A percentile compares a stretch with the other conserved stretches of the same genome.
Evolutionary conservation across 2,888 invertebrate species (phyloP).

Genomic region (Acleris cristana): DNA sequence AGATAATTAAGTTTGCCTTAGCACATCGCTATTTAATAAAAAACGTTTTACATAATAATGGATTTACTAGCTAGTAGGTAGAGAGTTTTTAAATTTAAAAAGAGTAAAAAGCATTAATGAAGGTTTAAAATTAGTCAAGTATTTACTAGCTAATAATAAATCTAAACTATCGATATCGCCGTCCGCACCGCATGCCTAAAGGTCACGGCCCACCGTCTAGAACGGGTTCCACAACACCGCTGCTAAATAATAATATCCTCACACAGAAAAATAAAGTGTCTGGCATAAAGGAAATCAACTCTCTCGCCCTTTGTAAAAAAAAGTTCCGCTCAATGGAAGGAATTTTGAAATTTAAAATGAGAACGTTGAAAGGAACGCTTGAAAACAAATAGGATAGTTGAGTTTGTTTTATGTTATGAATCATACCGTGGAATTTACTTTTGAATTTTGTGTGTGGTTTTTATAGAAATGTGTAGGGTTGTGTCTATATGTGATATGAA

Average conservation of each 20-base stretch:
- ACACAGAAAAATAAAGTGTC: conserved; percentile 61
- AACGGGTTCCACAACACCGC: conserved; percentile 70
- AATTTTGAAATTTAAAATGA: conserved; percentile 57
- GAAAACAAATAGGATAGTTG: conserved; percentile 38
- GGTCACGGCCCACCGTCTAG: conserved; percentile 77
- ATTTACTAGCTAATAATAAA: too few species aligned
- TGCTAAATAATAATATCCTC: conserved; percentile 75
- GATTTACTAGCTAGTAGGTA: too few species aligned
- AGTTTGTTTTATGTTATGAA: conserved; percentile 21
- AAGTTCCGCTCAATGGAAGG: conserved; percentile 50
- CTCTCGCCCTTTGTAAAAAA: conserved; percentile 45
- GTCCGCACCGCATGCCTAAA: conserved; percentile 56
- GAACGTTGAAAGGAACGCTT: conserved; percentile 56
- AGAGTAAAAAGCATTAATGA: too few species aligned
- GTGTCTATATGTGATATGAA: too few species aligned
- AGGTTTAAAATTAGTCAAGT: too few species aligned
- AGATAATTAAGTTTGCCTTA: too few species aligned
- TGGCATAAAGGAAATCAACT: conserved; percentile 54
- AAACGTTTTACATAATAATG: too few species aligned
- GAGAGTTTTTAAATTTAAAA: too few species aligned
- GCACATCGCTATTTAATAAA: too few species aligned
- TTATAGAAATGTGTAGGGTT: neutral
- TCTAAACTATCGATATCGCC: neutral
- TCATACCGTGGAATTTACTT: conserved; percentile 19
- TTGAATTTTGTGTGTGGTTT: conserved; percentile 8